A percentile compares a stretch with the other conserved stretches of the same genome.
Conservation (phyloP, 2,113 vertebrate genomes). For the Antigone vipio region DNA sequence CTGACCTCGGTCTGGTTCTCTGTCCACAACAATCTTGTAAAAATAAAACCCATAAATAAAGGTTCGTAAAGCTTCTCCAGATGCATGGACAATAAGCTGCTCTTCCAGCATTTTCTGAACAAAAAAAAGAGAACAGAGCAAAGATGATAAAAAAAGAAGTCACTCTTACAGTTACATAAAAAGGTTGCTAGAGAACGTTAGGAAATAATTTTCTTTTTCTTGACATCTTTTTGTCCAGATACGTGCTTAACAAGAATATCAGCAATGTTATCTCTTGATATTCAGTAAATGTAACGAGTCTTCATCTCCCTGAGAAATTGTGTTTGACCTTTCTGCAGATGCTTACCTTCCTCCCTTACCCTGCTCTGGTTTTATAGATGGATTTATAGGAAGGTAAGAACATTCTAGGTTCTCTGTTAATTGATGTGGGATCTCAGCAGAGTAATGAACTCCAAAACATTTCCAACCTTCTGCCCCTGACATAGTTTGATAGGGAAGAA, state of each 20-base stretch:
- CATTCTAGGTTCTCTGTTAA: neutral
- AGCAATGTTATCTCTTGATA: neutral
- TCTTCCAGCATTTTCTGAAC: slow-evolving; percentile 97
- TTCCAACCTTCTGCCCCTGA: neutral
- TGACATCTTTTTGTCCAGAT: neutral
- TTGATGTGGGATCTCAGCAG: slow-evolving; percentile 14
- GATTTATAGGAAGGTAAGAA: neutral
- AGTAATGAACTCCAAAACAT: neutral
- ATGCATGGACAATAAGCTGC: slow-evolving; percentile 89
- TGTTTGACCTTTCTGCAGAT: neutral
- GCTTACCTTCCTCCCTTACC: neutral
- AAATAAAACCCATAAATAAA: slow-evolving; percentile 98
- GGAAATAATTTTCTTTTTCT: neutral
- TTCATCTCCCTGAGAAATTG: neutral
- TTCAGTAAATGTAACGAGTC: neutral
- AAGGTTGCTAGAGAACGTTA: neutral
- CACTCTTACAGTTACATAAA: neutral
- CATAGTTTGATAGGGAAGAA: neutral
- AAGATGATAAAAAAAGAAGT: neutral
- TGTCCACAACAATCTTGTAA: slow-evolving; percentile 90
- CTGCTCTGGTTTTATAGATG: neutral
- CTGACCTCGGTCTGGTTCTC: slow-evolving; percentile 86
- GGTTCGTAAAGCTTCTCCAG: slow-evolving; percentile 90
- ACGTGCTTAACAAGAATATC: neutral
- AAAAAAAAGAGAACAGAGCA: slow-evolving; percentile 16